Percentiles rank a stretch among this genome's conserved stretches.
Evolutionary conservation across 2,797 vertebrate genomes (phyloP).

Genomic region (Enteromius mattozi): DNA sequence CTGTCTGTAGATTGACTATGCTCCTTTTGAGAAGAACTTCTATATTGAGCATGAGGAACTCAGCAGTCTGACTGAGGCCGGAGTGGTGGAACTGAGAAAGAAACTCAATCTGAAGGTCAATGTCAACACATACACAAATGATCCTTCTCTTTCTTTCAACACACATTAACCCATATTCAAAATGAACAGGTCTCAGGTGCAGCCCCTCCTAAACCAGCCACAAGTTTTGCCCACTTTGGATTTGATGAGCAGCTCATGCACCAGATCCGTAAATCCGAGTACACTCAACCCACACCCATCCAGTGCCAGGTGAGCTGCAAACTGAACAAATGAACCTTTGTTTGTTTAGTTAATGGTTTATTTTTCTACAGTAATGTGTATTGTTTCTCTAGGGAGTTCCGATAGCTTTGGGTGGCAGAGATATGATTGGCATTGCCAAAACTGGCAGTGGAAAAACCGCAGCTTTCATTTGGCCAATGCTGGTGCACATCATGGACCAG

Average conservation of each 20-base stretch:
- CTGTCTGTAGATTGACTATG: conserved; percentile 89
- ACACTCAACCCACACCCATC: conserved; percentile 97
- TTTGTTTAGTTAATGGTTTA: neutral
- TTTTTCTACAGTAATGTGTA: neutral
- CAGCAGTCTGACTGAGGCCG: conserved; percentile 83
- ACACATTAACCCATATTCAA: conserved; percentile 11
- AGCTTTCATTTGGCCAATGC: conserved; percentile 98
- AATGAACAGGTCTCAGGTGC: conserved; percentile 90
- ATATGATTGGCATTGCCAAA: conserved; percentile 99
- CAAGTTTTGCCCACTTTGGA: conserved; percentile 96
- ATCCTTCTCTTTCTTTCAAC: neutral
- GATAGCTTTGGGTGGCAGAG: conserved; percentile 94
- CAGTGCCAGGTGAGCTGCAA: conserved; percentile 89
- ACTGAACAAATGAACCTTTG: neutral
- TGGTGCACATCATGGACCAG: conserved; percentile 99
- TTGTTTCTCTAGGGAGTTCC: conserved; percentile 86
- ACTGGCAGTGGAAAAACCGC: conserved; percentile 98
- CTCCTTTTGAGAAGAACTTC: conserved; percentile 99
- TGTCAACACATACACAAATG: neutral
- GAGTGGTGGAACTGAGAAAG: conserved; percentile 89
- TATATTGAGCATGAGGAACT: conserved; percentile 96
- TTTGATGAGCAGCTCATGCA: conserved; percentile 99
- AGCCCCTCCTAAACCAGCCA: conserved; percentile 91
- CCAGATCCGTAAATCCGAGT: conserved; percentile 97
- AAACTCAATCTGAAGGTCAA: conserved; percentile 95